Evolutionary conservation across 2,888 invertebrate genomes (phyloP).

Genomic region (Caenorhabditis doughertyi): DNA sequence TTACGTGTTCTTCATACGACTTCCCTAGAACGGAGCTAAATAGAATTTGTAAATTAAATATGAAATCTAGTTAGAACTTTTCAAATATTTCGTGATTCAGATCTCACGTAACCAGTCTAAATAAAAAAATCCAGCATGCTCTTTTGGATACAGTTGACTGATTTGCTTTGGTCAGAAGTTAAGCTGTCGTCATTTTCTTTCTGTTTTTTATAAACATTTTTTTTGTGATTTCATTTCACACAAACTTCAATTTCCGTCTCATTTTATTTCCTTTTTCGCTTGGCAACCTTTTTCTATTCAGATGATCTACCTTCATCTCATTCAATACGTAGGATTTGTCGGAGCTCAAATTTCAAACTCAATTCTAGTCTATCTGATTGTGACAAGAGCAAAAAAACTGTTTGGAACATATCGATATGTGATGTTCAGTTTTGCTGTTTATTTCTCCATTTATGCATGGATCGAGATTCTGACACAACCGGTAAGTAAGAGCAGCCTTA

Average conservation of each 20-base stretch:
- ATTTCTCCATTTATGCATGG: conserved; percentile 44
- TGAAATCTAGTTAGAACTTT: too few relatives aligned
- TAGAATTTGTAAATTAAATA: too few relatives aligned
- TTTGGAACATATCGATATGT: conserved; percentile 53
- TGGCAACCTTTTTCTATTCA: neutral
- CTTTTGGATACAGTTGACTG: conserved; percentile 6
- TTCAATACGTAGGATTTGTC: conserved; percentile 40
- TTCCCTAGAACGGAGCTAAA: too few relatives aligned
- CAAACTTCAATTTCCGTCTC: neutral
- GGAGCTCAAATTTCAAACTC: conserved; percentile 42
- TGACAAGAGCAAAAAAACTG: conserved; percentile 37
- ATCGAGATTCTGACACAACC: conserved; percentile 46
- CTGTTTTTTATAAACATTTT: conserved; percentile 6
- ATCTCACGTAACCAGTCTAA: neutral
- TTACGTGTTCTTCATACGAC: too few relatives aligned
- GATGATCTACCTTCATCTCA: conserved; percentile 40
- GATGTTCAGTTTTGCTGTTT: conserved; percentile 44
- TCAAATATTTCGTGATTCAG: neutral
- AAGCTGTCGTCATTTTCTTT: neutral
- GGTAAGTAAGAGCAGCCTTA: neutral
- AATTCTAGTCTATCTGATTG: conserved; percentile 39
- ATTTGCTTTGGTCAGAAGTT: neutral
- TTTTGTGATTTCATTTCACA: neutral
- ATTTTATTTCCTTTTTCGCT: neutral
- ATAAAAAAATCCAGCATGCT: neutral